Conservation (phyloP, 2,113 vertebrate genomes). For the Hipposideros armiger region DNA sequence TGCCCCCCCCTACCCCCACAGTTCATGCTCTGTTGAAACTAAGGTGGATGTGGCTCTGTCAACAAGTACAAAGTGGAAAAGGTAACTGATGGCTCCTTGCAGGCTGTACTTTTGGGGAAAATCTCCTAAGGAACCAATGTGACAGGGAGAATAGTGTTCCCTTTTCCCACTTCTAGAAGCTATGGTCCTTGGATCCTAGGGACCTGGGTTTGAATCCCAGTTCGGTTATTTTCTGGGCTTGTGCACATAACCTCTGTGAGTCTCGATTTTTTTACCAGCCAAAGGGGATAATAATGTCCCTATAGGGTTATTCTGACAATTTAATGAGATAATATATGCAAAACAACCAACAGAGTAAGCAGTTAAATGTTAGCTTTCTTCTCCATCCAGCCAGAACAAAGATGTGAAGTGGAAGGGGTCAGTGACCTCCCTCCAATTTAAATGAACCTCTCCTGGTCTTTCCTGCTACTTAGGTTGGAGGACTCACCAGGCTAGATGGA, state of each 20-base stretch:
- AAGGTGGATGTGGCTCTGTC: neutral
- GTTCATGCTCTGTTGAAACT: neutral
- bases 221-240: neutral
- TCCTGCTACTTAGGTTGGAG: neutral
- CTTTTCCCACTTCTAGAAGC: neutral
- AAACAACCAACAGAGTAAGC: neutral
- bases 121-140: neutral
- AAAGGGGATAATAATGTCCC: neutral
- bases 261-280: neutral
- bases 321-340: neutral
- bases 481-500: neutral
- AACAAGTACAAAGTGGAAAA: neutral
- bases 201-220: neutral
- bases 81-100: neutral
- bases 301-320: neutral
- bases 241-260: neutral
- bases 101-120: neutral
- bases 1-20: too few species aligned
- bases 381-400: neutral
- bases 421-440: neutral
- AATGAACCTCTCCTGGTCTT: neutral
- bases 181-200: neutral
- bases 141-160: neutral
- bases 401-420: neutral
- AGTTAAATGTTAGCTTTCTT: neutral